Evolutionary conservation across 2,113 vertebrate genomes (phyloP).

Genomic region (Anhinga rufa): DNA sequence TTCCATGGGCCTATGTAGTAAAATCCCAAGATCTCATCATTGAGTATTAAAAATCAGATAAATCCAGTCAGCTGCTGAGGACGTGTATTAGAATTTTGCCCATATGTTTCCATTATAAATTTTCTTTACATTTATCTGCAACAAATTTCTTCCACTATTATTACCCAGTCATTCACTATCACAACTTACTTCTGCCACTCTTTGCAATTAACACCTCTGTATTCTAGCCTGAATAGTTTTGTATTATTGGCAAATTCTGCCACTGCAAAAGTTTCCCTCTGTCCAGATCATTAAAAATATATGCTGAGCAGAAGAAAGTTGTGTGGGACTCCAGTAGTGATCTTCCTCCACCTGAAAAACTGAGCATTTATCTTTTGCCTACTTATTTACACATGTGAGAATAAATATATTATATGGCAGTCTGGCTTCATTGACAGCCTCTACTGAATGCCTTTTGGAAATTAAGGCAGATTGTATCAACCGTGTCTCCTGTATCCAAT

Average conservation of each 20-base stretch:
- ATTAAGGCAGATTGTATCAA: neutral
- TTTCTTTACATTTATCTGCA: neutral
- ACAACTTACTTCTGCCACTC: neutral
- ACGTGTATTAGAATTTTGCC: neutral
- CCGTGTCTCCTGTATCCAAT: neutral
- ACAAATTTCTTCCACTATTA: neutral
- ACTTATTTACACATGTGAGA: neutral
- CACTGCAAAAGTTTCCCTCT: neutral
- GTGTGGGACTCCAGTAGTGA: neutral
- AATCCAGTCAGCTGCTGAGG: neutral
- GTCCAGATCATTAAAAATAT: neutral
- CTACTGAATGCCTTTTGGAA: neutral
- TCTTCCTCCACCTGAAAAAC: neutral
- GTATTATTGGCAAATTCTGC: neutral
- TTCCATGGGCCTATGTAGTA: neutral
- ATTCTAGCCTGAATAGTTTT: neutral
- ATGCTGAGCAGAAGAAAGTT: neutral
- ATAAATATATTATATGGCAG: neutral
- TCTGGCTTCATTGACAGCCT: neutral
- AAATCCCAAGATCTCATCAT: neutral
- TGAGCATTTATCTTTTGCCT: neutral
- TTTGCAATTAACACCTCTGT: neutral
- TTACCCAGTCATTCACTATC: neutral
- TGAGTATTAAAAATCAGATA: neutral
- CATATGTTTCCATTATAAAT: neutral